Evolutionary conservation across 2,888 invertebrate species (phyloP).

Genomic region (Aporophyla lueneburgensis): DNA sequence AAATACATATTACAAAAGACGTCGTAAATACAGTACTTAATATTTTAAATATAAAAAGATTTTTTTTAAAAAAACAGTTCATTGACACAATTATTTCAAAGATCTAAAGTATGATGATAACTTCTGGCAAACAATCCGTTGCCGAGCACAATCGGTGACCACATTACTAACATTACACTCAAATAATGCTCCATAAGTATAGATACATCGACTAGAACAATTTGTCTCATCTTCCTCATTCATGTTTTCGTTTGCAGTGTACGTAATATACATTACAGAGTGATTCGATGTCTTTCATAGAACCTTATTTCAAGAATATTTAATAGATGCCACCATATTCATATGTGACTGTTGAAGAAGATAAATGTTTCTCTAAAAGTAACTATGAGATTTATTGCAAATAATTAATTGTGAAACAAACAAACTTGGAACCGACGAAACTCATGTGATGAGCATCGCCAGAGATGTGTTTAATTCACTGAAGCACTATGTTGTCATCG

Average conservation of each 20-base stretch:
- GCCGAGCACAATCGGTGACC: neutral
- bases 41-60: neutral
- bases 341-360: neutral
- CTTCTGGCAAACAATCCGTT: no score
- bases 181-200: neutral
- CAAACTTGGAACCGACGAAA: neutral
- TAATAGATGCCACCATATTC: neutral
- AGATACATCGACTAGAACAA: neutral
- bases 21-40: neutral
- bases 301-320: neutral
- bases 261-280: neutral
- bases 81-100: neutral
- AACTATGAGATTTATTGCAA: neutral
- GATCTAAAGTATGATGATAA: neutral
- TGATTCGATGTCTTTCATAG: no score
- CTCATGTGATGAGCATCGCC: conserved; percentile 3
- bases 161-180: neutral
- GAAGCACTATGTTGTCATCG: conserved; percentile 37
- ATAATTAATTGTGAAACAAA: neutral
- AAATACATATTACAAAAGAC: neutral
- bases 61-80: neutral
- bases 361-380: neutral
- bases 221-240: neutral
- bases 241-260: neutral
- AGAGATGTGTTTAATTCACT: conserved; percentile 18